Base-by-base conservation (phyloP, 2,888 invertebrate species). In the Coelogynopora nodosa region DNA sequence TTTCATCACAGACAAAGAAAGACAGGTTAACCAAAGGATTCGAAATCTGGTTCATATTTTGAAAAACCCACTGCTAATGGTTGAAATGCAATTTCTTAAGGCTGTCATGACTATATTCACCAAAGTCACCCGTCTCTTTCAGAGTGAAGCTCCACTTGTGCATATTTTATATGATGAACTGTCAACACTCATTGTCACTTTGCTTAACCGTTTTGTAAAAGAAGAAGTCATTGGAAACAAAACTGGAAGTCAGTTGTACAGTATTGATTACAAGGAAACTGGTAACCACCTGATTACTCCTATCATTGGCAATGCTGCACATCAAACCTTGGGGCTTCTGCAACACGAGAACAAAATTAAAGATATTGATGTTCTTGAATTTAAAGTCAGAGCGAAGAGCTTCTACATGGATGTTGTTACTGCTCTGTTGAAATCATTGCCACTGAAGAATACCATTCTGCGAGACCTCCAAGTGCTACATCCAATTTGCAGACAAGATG, bases 401-500 rank as follows among this genome's bases (percentile, higher is more conserved):
- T 82, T 82, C 82, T 82, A 82, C 82, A 31, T 31, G 10, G 31
- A 82, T 31, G 82, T 31, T 31, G 31, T 82, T 28, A 31, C 82
- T 29, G 29, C 82, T 28, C 82, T 82, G 29, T 82, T 82, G 82
- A 82, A 82, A 31, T 31, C 82, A 31, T 31, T 82, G 30, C 82
- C 82, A 31, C 29, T 82, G 31, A 82, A 82, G 31, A 82, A 82
- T 82, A 31, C 30, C 82, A 82, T 82, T 82, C 82, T 82, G 30
- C 82, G 82, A 13, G 26, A 82, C 82, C 82, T 82, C 82, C 82
- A 31, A 82, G 31, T 82, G 30, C 23, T 82, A 82, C 82, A 31
- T 82, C 82, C 82, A 31, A 82, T 31, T 82, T 82, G 30, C 30
- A 82, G 82, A 31, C 30, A 29, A 82, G 26, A 82, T 29, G 5